phyloP scores from a whole-genome alignment of 2,888 invertebrate species.

The Hemaris fuciformis region DNA sequence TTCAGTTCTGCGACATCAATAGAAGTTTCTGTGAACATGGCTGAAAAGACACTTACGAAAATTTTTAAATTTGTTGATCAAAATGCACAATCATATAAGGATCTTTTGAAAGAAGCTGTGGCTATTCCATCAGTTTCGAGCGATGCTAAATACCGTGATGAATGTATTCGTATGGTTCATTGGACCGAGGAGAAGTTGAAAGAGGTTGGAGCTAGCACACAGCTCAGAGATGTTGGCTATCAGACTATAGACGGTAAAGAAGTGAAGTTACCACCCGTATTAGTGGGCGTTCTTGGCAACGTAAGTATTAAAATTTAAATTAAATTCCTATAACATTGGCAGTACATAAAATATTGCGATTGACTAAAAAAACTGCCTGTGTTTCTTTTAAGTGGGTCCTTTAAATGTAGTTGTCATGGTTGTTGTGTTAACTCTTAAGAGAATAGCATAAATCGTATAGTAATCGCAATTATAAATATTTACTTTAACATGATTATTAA shows the following conservation, averaged over 20 bases:
- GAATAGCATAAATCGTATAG: too few species aligned
- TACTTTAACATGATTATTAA: too few species aligned
- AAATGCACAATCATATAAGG: constrained; percentile 88
- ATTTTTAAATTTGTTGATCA: constrained; percentile 88
- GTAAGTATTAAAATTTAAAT: constrained; percentile 51
- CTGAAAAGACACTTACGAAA: constrained; percentile 61
- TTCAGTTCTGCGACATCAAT: constrained; percentile 43
- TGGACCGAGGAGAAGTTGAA: constrained; percentile 88
- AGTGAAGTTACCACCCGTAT: constrained; percentile 91
- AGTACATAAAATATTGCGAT: too few species aligned
- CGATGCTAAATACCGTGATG: constrained; percentile 90
- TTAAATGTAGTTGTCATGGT: too few species aligned
- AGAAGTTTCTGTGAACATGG: constrained; percentile 55
- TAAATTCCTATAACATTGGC: not conserved
- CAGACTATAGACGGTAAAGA: constrained; percentile 87
- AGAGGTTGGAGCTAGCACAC: constrained; percentile 86
- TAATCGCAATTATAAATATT: too few species aligned
- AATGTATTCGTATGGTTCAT: constrained; percentile 92
- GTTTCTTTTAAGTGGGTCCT: too few species aligned
- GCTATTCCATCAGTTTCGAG: constrained; percentile 98
- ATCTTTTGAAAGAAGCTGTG: constrained; percentile 90
- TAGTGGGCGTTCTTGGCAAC: constrained; percentile 89
- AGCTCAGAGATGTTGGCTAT: constrained; percentile 88
- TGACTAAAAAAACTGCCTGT: too few species aligned
- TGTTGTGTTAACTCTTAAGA: too few species aligned